phyloP scores from a whole-genome alignment of 2,113 vertebrate species.

The Manacus vitellinus region DNA sequence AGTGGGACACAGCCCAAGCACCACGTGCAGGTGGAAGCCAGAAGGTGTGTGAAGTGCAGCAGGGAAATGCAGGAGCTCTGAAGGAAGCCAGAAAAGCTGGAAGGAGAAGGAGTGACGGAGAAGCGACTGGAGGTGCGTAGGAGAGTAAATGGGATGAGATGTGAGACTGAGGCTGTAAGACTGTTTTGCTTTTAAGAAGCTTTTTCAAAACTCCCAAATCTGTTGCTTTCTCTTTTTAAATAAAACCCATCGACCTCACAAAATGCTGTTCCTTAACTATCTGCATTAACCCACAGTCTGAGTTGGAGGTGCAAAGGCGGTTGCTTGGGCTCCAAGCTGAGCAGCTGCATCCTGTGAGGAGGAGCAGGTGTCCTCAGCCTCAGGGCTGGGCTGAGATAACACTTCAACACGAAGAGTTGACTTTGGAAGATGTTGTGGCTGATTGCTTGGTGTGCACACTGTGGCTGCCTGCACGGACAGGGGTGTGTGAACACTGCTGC shows the following conservation, averaged over 20 bases:
- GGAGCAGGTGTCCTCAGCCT: neutral
- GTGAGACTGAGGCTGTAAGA: neutral
- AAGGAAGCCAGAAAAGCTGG: neutral
- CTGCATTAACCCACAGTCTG: neutral
- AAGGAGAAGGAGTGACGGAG: neutral
- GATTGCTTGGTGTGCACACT: neutral
- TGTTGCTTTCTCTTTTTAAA: neutral
- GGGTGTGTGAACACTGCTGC: fast-evolving
- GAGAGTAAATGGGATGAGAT: neutral
- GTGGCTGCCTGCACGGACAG: fast-evolving
- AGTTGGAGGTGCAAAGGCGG: neutral
- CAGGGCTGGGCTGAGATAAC: neutral
- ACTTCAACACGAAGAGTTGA: fast-evolving
- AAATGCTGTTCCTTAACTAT: neutral
- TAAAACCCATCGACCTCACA: neutral
- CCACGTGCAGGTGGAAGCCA: fast-evolving
- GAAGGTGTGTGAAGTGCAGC: neutral
- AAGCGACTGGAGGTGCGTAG: neutral
- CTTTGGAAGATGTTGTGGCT: neutral
- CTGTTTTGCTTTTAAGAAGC: neutral
- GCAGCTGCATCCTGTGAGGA: neutral
- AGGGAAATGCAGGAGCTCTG: neutral
- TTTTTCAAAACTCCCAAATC: neutral
- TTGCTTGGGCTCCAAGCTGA: neutral
- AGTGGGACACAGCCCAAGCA: neutral